Evolutionary conservation across 2,888 invertebrate genomes (phyloP).

Genomic region (Volucella inflata): DNA sequence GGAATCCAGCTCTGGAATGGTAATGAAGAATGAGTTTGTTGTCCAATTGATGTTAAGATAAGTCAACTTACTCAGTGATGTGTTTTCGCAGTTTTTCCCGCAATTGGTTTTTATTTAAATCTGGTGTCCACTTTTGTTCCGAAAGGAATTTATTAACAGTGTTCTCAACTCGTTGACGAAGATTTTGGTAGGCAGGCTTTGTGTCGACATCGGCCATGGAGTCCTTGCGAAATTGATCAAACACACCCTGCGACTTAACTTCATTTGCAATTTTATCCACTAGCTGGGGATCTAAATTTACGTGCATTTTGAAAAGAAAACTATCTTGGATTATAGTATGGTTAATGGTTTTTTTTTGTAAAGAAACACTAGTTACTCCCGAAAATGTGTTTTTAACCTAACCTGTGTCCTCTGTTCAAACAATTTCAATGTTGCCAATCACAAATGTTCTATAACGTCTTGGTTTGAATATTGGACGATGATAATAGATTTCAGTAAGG

Average conservation of each 20-base stretch:
- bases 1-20: constrained; percentile 89
- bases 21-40: not conserved
- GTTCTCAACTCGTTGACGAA: constrained; percentile 94
- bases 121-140: constrained; percentile 93
- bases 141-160: constrained; percentile 93
- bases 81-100: constrained; percentile 94
- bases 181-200: constrained; percentile 97
- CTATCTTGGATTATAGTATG: not conserved
- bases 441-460: too few relatives aligned
- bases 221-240: constrained; percentile 96
- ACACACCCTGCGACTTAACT: constrained; percentile 97
- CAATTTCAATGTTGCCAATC: too few relatives aligned
- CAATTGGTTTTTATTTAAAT: constrained; percentile 95
- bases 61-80: constrained; percentile 90
- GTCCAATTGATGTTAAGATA: not conserved
- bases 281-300: constrained; percentile 79
- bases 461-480: too few relatives aligned
- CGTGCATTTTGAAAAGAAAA: constrained; percentile 65
- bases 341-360: not conserved
- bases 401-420: too few relatives aligned
- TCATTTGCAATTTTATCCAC: constrained; percentile 93
- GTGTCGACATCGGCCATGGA: constrained; percentile 98
- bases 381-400: not conserved
- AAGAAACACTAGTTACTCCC: not conserved
- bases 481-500: too few relatives aligned